Evolutionary conservation across 2,797 vertebrate species (phyloP).

Genomic region (Amblyraja radiata): DNA sequence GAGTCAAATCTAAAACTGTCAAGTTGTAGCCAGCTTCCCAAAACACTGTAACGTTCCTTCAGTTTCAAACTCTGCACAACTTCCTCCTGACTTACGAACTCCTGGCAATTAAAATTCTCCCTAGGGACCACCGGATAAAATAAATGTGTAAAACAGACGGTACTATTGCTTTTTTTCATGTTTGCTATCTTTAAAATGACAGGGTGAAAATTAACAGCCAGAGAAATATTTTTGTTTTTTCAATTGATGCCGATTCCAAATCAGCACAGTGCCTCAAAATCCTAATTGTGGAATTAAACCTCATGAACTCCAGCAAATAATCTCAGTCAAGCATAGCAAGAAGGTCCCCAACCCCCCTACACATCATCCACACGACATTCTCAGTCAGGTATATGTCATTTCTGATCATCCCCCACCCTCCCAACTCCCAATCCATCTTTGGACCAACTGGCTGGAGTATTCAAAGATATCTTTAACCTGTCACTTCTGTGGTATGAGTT

Average conservation of each 20-base stretch:
- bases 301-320: neutral
- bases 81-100: too few species aligned
- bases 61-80: too few species aligned
- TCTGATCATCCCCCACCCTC: too few species aligned
- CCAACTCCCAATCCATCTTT: too few species aligned
- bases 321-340: neutral
- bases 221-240: neutral
- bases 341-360: neutral
- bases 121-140: neutral
- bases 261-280: neutral
- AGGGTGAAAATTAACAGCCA: neutral
- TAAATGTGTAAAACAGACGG: neutral
- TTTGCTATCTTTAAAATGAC: neutral
- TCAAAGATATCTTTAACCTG: too few species aligned
- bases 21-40: too few species aligned
- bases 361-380: too few species aligned
- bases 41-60: too few species aligned
- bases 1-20: too few species aligned
- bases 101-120: neutral
- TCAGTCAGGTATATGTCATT: too few species aligned
- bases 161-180: neutral
- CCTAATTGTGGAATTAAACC: neutral
- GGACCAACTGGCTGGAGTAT: too few species aligned
- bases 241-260: neutral
- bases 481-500: too few species aligned